A percentile compares a stretch with the other conserved stretches of the same genome.
phyloP scores from a whole-genome alignment of 2,888 invertebrate genomes.

The Carabus problematicus region DNA sequence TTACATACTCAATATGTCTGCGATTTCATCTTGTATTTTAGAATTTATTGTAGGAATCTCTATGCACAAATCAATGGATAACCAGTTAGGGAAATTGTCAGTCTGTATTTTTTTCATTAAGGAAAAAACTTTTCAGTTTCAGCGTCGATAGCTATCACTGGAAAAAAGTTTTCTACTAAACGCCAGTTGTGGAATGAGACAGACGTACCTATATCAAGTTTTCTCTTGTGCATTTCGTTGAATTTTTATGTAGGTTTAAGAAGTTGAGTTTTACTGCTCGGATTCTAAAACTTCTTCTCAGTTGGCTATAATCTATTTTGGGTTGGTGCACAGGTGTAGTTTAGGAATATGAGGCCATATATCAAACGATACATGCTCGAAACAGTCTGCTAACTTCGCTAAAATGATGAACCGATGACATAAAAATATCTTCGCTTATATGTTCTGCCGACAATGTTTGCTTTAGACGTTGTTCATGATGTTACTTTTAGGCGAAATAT shows the following conservation, averaged over 20 bases:
- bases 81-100: no score
- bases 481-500: no score
- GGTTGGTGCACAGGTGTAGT: conserved; percentile 29
- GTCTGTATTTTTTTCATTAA: no score
- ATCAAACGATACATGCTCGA: conserved; percentile 7
- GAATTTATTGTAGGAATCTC: no score
- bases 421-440: no score
- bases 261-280: conserved; percentile 25
- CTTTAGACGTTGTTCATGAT: no score
- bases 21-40: no score
- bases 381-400: conserved; percentile 35
- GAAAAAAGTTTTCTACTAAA: conserved; percentile 7
- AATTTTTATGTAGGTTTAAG: conserved; percentile 37
- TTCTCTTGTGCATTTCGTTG: conserved; percentile 27
- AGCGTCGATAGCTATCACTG: not conserved
- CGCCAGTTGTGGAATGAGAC: conserved; percentile 3
- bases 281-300: conserved; percentile 3
- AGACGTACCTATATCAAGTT: conserved; percentile 16
- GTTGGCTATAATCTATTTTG: conserved; percentile 11
- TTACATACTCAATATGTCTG: no score
- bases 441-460: no score
- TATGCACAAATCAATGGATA: no score
- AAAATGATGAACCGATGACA: not conserved
- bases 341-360: conserved; percentile 27
- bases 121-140: no score